phyloP scores from a whole-genome alignment of 2,113 vertebrate species.

The Upupa epops region DNA sequence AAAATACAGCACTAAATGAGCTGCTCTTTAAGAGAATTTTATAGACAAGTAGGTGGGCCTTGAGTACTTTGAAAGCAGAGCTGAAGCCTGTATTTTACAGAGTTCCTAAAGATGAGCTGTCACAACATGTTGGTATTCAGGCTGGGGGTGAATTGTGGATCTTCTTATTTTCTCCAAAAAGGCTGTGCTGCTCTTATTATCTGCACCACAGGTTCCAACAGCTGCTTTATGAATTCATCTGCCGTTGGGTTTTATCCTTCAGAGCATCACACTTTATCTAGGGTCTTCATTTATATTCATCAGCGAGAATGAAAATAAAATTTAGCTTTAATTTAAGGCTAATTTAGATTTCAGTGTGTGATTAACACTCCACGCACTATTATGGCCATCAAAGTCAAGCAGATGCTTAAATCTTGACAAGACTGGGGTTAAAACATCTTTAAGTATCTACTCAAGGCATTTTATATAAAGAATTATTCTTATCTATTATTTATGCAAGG shows the following conservation, averaged over 20 bases:
- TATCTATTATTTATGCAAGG: not conserved
- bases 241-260: slow-evolving; percentile 5
- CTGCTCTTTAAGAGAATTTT: not conserved
- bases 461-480: not conserved
- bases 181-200: not conserved
- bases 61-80: not conserved
- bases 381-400: slow-evolving; percentile 32
- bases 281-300: slow-evolving; percentile 42
- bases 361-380: slow-evolving; percentile 17
- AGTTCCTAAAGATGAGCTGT: not conserved
- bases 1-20: not conserved
- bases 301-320: slow-evolving; percentile 16
- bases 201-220: not conserved
- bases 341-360: slow-evolving; percentile 15
- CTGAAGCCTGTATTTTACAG: not conserved
- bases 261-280: slow-evolving; percentile 25
- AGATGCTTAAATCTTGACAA: not conserved
- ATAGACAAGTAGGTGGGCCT: not conserved
- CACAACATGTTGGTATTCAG: not conserved
- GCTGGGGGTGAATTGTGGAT: not conserved
- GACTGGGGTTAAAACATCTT: slow-evolving; percentile 24
- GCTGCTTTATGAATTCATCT: slow-evolving; percentile 6
- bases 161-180: not conserved
- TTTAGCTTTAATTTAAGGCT: slow-evolving; percentile 26
- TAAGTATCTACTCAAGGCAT: not conserved